A percentile compares a stretch with the other conserved stretches of the same genome.
These are phyloP conservation scores for Grus americana DNA, from an alignment of 2,113 vertebrate genomes.

Conservation along the genomic window DNA sequence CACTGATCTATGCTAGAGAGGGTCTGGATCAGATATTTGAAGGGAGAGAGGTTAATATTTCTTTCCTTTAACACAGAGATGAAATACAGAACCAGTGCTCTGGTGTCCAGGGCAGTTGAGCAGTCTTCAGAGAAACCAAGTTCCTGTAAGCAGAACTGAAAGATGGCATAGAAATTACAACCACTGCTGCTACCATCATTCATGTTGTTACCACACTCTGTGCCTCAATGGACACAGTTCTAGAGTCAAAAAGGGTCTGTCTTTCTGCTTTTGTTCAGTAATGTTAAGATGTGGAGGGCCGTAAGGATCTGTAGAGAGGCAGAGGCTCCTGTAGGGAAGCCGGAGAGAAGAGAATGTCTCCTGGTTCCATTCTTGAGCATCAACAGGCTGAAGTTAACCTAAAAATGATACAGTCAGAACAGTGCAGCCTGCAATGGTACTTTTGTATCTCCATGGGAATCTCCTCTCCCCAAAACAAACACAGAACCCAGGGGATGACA, in stretches of 20 bases:
- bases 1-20: background rate
- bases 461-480: background rate
- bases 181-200: background rate
- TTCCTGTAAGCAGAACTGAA: background rate
- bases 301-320: background rate
- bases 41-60: background rate
- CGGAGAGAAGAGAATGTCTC: background rate
- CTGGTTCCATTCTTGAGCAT: background rate
- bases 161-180: background rate
- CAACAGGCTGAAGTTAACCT: background rate
- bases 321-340: background rate
- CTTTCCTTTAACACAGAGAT: background rate
- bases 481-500: background rate
- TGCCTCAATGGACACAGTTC: background rate
- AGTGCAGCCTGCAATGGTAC: background rate
- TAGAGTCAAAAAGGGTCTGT: background rate
- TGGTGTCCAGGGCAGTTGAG: background rate
- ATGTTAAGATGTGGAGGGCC: background rate
- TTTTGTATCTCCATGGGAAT: background rate
- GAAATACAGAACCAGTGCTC: background rate
- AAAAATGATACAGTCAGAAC: background rate
- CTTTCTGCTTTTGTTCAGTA: background rate
- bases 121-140: background rate
- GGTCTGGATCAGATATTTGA: background rate
- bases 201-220: background rate